Conservation (phyloP, 2,113 vertebrate genomes). For the Vanacampus margaritifer region DNA sequence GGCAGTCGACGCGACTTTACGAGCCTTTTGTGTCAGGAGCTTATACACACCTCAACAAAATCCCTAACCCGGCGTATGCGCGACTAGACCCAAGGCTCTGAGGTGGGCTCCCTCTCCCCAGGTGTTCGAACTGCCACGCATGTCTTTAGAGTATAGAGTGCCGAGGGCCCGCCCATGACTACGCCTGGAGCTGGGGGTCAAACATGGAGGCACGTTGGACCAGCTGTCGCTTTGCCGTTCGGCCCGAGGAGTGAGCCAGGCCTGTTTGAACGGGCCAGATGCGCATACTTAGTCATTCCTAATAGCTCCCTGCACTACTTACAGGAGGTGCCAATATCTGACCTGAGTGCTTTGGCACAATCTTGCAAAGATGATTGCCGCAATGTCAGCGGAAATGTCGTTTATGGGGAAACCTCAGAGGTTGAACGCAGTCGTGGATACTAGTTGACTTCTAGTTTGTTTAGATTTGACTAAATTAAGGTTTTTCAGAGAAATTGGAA, state of each 20-base stretch:
- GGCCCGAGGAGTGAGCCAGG: constrained; percentile 57
- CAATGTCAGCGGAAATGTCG: constrained; percentile 20
- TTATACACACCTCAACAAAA: constrained; percentile 45
- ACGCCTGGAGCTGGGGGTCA: constrained; percentile 70
- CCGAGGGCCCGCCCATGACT: constrained; percentile 56
- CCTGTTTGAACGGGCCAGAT: constrained; percentile 66
- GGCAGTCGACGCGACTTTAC: constrained; percentile 55
- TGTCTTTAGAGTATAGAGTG: constrained; percentile 67
- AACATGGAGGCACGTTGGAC: constrained; percentile 74
- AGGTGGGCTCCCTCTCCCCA: constrained; percentile 68
- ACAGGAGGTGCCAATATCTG: constrained; percentile 32
- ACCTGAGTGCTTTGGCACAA: constrained; percentile 40
- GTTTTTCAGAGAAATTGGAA: no score
- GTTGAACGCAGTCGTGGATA: constrained; percentile 1
- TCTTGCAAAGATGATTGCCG: constrained; percentile 35
- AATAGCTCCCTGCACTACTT: constrained; percentile 31
- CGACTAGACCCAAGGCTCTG: constrained; percentile 59
- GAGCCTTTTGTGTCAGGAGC: constrained; percentile 63
- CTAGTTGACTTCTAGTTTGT: neutral
- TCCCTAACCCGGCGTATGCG: constrained; percentile 53
- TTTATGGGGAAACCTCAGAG: neutral
- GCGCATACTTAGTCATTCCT: constrained; percentile 56
- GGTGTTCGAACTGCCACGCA: constrained; percentile 66
- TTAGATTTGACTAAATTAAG: no score
- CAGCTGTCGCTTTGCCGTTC: constrained; percentile 77